Conservation (phyloP, 2,797 vertebrate species). For the Diplodus sargus region DNA sequence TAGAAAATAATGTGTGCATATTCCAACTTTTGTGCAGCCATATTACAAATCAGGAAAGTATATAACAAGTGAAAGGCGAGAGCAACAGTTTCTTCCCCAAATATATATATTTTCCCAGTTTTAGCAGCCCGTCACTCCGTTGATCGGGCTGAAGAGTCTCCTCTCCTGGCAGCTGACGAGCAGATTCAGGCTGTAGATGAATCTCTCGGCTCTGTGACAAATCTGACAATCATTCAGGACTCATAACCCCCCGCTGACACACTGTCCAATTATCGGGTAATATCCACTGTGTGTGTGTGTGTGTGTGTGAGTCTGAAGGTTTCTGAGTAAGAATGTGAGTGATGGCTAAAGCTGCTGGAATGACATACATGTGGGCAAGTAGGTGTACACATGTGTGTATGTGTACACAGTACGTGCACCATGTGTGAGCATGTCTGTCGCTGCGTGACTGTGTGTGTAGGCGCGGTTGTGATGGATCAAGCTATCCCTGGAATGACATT, state of each 20-base stretch:
- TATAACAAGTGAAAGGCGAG: too few relatives aligned
- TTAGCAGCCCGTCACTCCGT: not conserved
- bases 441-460: slow-evolving; percentile 54
- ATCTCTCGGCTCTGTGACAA: slow-evolving; percentile 40
- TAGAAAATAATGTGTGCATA: not conserved
- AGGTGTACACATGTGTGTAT: slow-evolving; percentile 29
- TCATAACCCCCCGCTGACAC: slow-evolving; percentile 44
- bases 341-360: slow-evolving; percentile 57
- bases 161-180: slow-evolving; percentile 33
- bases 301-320: slow-evolving; percentile 33
- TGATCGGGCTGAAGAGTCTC: slow-evolving; percentile 7
- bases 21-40: not conserved
- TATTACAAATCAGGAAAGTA: not conserved
- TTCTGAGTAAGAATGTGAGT: slow-evolving; percentile 42
- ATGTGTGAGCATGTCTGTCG: slow-evolving; percentile 56
- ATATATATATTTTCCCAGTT: not conserved
- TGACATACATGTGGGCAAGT: slow-evolving; percentile 57
- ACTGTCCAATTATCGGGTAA: slow-evolving; percentile 57
- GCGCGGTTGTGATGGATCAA: slow-evolving; percentile 75
- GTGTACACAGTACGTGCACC: slow-evolving; percentile 37
- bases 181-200: slow-evolving; percentile 31
- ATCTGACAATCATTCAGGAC: slow-evolving; percentile 60
- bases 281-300: slow-evolving; percentile 24
- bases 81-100: not conserved
- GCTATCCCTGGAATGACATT: slow-evolving; percentile 74